Percentiles rank a stretch among this genome's conserved stretches.
Conservation (phyloP, 2,888 invertebrate species). For the Resseliella maxima region DNA sequence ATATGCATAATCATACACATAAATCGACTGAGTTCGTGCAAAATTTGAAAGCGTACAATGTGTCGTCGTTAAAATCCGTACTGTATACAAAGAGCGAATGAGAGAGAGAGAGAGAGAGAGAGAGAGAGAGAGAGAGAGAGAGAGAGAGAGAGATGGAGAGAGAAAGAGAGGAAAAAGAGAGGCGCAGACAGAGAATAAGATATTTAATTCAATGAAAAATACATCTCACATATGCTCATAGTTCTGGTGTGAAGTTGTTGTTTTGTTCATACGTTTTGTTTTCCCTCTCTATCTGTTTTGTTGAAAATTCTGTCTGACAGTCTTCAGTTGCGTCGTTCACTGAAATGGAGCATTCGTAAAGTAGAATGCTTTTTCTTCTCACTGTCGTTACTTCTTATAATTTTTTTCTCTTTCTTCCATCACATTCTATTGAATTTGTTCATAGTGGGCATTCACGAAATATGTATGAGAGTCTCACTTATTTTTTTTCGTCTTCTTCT, state of each 20-base stretch:
- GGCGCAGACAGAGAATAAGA: no score
- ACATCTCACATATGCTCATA: not conserved
- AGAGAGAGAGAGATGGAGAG: no score
- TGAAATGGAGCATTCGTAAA: conserved; percentile 22
- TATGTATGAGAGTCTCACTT: no score
- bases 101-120: not conserved
- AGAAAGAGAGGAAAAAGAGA: no score
- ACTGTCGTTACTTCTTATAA: not conserved
- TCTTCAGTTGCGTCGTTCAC: conserved; percentile 47
- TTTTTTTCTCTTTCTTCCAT: no score
- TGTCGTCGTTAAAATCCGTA: not conserved
- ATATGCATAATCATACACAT: conserved; percentile 18
- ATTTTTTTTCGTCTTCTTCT: no score
- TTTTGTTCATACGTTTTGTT: not conserved
- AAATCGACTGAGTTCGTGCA: not conserved
- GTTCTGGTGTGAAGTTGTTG: not conserved
- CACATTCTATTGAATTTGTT: conserved; percentile 45
- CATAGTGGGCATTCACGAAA: not conserved
- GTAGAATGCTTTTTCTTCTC: not conserved
- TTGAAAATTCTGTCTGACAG: not conserved
- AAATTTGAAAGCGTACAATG: not conserved
- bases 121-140: no score
- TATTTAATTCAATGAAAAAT: conserved; percentile 13
- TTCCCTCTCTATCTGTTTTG: not conserved
- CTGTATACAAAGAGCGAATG: not conserved